Conservation (phyloP, 2,113 vertebrate genomes). For the Ursus arctos region DNA sequence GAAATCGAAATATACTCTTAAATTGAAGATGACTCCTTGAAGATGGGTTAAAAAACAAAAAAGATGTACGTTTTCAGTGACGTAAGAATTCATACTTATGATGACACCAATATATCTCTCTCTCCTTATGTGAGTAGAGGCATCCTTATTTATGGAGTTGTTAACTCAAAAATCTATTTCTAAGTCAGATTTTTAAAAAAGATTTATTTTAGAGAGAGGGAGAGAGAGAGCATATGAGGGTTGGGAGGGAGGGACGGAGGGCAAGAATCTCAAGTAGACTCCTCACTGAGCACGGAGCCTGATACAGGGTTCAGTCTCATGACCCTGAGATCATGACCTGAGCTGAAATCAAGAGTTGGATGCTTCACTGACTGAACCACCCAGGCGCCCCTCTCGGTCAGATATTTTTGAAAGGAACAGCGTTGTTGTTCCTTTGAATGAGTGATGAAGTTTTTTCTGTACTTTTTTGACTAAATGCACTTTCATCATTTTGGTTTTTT, state of each 20-base stretch:
- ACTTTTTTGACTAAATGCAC: background rate
- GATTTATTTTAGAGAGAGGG: background rate
- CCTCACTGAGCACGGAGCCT: background rate
- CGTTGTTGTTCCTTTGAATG: background rate
- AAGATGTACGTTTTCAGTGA: background rate
- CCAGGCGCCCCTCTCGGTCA: background rate
- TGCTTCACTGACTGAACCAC: background rate
- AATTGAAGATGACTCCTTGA: background rate
- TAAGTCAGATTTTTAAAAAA: background rate
- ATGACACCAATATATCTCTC: background rate
- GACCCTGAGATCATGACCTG: background rate
- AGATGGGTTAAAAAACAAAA: background rate
- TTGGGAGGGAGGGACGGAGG: background rate
- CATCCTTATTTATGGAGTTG: background rate
- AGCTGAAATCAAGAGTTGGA: background rate
- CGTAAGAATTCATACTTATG: background rate
- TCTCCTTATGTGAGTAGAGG: background rate
- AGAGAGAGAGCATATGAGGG: background rate
- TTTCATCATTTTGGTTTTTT: background rate
- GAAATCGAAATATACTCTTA: background rate
- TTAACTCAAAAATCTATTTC: background rate
- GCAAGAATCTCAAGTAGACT: background rate
- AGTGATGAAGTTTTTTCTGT: background rate
- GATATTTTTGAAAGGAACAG: background rate
- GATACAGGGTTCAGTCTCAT: background rate